Conservation (phyloP, 2,113 vertebrate species). For the Carassius carassius region DNA sequence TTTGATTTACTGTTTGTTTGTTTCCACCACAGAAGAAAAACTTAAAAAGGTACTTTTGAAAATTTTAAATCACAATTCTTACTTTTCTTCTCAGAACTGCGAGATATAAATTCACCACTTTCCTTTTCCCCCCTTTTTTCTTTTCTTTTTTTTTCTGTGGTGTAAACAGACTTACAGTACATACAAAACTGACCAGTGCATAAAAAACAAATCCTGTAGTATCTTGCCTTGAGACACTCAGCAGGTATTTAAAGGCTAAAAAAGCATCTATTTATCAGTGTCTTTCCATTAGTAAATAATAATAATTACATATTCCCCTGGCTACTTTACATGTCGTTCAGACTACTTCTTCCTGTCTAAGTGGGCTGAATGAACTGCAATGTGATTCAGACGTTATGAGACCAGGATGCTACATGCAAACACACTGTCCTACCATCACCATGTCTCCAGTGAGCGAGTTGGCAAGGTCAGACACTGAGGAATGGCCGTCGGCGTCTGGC, state of each 20-base stretch:
- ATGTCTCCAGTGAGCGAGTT: slow-evolving; percentile 98
- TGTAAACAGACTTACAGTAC: too few relatives aligned
- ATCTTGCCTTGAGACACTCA: background rate
- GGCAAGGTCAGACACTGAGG: slow-evolving; percentile 93
- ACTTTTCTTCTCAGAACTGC: too few relatives aligned
- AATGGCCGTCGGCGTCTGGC: slow-evolving; percentile 87
- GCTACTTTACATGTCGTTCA: background rate
- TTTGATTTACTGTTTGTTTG: too few relatives aligned
- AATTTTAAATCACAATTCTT: too few relatives aligned
- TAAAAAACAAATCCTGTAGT: too few relatives aligned
- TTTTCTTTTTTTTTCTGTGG: too few relatives aligned
- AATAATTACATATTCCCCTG: background rate
- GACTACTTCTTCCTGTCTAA: background rate
- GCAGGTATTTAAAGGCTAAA: background rate
- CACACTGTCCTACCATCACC: slow-evolving; percentile 88
- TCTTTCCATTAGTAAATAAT: background rate
- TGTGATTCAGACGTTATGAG: background rate
- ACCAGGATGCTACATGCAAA: background rate
- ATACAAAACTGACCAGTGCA: too few relatives aligned
- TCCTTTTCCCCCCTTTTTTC: too few relatives aligned
- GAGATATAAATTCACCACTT: too few relatives aligned
- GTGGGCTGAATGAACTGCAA: background rate
- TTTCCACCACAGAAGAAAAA: too few relatives aligned
- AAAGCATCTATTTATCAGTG: background rate
- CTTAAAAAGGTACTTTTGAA: too few relatives aligned